Evolutionary conservation across 1,140 invertebrate species (phyloP).

Genomic region (Hermetia illucens): DNA sequence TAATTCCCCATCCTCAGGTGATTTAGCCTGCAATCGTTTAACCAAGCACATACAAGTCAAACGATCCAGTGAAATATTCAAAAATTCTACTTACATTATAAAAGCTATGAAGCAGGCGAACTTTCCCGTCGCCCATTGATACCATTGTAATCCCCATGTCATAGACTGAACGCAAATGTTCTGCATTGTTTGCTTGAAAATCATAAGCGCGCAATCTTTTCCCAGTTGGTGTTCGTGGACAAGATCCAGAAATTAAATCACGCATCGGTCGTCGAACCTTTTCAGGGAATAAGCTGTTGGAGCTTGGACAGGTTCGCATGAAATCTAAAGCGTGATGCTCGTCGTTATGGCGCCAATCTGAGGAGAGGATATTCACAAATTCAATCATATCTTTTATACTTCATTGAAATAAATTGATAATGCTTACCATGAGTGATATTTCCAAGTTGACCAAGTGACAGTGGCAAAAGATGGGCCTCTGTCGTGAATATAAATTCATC

Average conservation of each 20-base stretch:
- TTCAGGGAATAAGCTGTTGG: constrained; percentile 64
- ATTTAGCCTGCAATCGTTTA: constrained; percentile 53
- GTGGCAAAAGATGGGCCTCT: constrained; percentile 88
- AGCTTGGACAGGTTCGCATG: constrained; percentile 73
- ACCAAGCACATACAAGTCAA: constrained; percentile 2
- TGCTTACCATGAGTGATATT: constrained; percentile 26
- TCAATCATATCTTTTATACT: neutral
- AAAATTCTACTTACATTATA: constrained; percentile 51
- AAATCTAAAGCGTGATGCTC: constrained; percentile 48
- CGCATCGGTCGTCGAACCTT: constrained; percentile 62
- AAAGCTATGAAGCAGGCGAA: constrained; percentile 80
- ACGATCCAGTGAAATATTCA: constrained; percentile 1
- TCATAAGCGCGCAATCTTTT: constrained; percentile 54
- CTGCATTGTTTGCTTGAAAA: constrained; percentile 72
- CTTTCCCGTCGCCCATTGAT: constrained; percentile 72
- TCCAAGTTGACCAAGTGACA: constrained; percentile 51
- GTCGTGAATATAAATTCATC: constrained; percentile 96
- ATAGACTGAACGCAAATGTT: constrained; percentile 73
- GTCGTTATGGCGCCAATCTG: constrained; percentile 30
- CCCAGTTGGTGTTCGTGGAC: constrained; percentile 44
- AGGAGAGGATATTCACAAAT: constrained; percentile 2
- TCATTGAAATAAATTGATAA: too few species aligned
- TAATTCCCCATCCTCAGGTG: constrained; percentile 74
- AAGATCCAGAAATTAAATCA: constrained; percentile 72
- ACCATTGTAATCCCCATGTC: constrained; percentile 92